These are phyloP conservation scores for Athrips mouffetella DNA, from an alignment of 2,888 invertebrate species.

Conservation along the genomic window DNA sequence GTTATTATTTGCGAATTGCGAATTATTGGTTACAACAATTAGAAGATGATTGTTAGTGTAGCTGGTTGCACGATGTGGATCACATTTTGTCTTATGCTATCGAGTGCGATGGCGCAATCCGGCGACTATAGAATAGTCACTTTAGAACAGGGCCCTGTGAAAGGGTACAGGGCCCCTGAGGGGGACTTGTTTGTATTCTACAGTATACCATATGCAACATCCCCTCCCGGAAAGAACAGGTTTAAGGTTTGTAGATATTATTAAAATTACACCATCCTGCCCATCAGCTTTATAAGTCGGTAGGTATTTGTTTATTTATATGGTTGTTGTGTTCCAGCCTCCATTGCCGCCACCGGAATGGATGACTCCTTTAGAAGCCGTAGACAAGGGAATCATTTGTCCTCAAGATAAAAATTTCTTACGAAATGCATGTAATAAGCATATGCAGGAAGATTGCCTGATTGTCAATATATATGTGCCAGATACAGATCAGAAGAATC, in stretches of 20 bases:
- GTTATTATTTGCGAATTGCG: too few relatives aligned
- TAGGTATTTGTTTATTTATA: background rate
- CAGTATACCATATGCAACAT: slow-evolving; percentile 52
- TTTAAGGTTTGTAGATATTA: too few relatives aligned
- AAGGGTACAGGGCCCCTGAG: slow-evolving; percentile 34
- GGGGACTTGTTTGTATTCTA: slow-evolving; percentile 38
- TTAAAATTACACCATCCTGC: too few relatives aligned
- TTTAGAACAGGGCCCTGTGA: slow-evolving; percentile 40
- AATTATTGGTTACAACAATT: too few relatives aligned
- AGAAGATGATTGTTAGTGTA: too few relatives aligned
- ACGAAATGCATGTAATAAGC: slow-evolving; percentile 50
- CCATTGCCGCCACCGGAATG: slow-evolving; percentile 40
- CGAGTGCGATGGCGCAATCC: too few relatives aligned
- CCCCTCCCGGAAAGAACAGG: slow-evolving; percentile 40
- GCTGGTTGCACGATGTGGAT: too few relatives aligned
- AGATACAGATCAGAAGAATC: too few relatives aligned
- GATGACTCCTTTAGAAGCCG: slow-evolving; percentile 30
- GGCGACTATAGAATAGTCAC: background rate
- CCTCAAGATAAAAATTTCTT: slow-evolving; percentile 31
- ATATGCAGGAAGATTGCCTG: too few relatives aligned
- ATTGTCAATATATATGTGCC: too few relatives aligned
- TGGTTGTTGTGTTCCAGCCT: slow-evolving; percentile 30
- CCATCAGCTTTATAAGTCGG: too few relatives aligned
- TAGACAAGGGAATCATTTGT: slow-evolving; percentile 31
- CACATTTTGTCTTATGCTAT: too few relatives aligned